Base-by-base conservation (phyloP, 2,888 invertebrate genomes). In the Chrysolina americana region DNA sequence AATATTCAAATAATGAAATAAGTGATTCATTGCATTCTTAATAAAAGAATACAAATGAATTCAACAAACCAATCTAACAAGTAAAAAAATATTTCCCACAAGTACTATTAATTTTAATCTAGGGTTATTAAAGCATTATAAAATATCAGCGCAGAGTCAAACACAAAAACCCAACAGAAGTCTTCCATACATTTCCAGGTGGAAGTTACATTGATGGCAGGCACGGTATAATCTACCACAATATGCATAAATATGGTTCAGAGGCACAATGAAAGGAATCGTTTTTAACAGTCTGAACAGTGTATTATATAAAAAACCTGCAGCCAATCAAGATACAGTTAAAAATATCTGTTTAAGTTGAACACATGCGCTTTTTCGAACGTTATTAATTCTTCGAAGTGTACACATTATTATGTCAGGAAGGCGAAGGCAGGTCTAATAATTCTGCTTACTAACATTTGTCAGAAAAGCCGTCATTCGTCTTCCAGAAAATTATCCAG, bases 381-480 rank as follows among this genome's bases (percentile, higher is more conserved):
- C 8, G 19, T 50, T 50, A 50, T 50, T n/a, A 50, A 15, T 50
- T 50, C 59, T 28, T 59, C 59, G 59, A 59, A 59, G 36, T 9
- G 10, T 36, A 59, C 36, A 59, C 23, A 59, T 59, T 59, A 59
- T 28, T 59, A 59, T 59, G 36, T 59, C 59, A 59, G 36, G 36
- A 59, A n/a, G n/a, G 23, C 59, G 59, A 59, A 28, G 28, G 59
- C 59, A 28, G 59, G 59, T 36, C 59, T n/a, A 59, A 23, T 23
- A 56, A 28, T 59, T 59, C 59, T 36, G 59, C 59, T 59, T 59
- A 59, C 59, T 59, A 59, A 59, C 59, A 59, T 28, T 59, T 59
- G 59, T 59, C 59, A 59, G 59, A 59, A 59, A 36, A 59, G 59
- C 36, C 36, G 6, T 59, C n/a, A 28, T 36, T 59, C 59, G 36